phyloP scores from a whole-genome alignment of 1,140 invertebrate species.

The Hyposmocoma kahamanoa region DNA sequence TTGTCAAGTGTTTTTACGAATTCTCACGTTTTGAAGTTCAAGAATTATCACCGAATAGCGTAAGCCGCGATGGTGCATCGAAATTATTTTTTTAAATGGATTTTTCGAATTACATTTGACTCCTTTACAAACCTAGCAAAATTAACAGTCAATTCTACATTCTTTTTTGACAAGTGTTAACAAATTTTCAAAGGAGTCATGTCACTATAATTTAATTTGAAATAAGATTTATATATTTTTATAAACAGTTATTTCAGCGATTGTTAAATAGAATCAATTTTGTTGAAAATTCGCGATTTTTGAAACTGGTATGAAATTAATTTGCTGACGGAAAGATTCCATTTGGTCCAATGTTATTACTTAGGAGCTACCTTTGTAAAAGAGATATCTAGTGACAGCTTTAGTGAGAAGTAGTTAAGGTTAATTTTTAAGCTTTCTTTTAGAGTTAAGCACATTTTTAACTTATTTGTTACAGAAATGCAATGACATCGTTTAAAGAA shows the following conservation, averaged over 20 bases:
- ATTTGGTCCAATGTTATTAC: neutral
- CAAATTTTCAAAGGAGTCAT: constrained; percentile 22
- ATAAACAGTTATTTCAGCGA: constrained; percentile 48
- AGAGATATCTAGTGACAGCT: constrained; percentile 18
- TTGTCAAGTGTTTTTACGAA: constrained; percentile 10
- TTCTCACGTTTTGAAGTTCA: constrained; percentile 2
- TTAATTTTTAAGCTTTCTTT: constrained; percentile 37
- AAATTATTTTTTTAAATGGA: constrained; percentile 58
- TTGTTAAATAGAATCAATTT: constrained; percentile 36
- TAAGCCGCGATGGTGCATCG: constrained; percentile 49
- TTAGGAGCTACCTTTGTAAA: constrained; percentile 1
- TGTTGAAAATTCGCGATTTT: constrained; percentile 18
- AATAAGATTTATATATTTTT: constrained; percentile 71
- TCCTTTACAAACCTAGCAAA: neutral
- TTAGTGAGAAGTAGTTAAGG: constrained; percentile 37
- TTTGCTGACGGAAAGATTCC: neutral
- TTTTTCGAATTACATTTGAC: constrained; percentile 26
- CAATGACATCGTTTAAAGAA: neutral
- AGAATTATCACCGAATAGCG: constrained; percentile 1
- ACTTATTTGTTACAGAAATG: neutral
- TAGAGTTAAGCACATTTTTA: constrained; percentile 26
- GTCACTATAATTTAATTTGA: constrained; percentile 46
- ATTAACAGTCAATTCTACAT: neutral
- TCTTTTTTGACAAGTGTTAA: constrained; percentile 9
- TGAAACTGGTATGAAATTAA: too few species aligned